Base-by-base conservation (phyloP, 2,888 invertebrate species). In the Troglohyphantes excavatus region DNA sequence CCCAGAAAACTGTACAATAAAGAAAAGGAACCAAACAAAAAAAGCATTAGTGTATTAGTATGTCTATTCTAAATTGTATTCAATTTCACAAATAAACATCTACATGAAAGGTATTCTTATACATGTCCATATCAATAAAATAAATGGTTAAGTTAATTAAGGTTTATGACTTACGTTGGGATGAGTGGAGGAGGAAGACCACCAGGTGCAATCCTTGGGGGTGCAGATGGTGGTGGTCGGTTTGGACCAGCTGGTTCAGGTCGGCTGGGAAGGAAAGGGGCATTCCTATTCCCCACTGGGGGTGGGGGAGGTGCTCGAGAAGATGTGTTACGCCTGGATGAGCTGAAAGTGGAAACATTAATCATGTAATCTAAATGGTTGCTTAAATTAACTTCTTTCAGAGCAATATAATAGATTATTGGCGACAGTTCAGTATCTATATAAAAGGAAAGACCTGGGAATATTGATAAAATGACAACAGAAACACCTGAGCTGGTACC, bases 181-280 rank as follows among this genome's bases (percentile, higher is more conserved):
- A 90, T 87, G 5, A 90, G 76, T 23, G 90, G 90, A 17, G 86
- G 90, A 26, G 86, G 90, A 17, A 90, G 46, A 23, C 94, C 95
- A 90, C 95, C 95, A 91, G 94, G 94, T 39, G 91, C 92, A 29
- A 92, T 91, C 61, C 92, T 86, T 33, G 91, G 91, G 75, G 95
- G 95, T 92, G 95, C 94, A 90, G 95, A 95, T 90, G 95, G 95
- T 7, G 93, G 93, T 76, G 93, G 92, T 90, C 97, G 95, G 93
- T 83, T 90, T 53, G 83, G 81, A 29, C 86, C 87, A 65, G 65
- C 23, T 13, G 78, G 23, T 26, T 90, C 90, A 27, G 87, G 82
- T 33, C 90, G 67, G 19, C 33, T 75, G 11, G 90, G 89, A n/a
- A 85, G 72, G 39, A 75, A 46, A 13, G 87, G 86, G n/a, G 87